These are phyloP conservation scores for Diphyllodes magnificus DNA, from an alignment of 2,113 vertebrate genomes.

Conservation along the genomic window DNA sequence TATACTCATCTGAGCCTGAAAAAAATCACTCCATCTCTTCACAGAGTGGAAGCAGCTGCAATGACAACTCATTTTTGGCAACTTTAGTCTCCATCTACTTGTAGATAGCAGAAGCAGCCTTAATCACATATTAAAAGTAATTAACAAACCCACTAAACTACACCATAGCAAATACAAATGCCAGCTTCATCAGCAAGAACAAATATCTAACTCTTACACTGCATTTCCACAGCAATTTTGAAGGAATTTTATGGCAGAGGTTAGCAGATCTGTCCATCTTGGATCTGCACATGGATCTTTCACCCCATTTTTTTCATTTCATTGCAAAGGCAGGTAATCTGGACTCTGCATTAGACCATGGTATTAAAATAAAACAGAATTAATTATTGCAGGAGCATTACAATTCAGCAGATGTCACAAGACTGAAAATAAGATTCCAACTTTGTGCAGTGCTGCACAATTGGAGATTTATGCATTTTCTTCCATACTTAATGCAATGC, in stretches of 20 bases:
- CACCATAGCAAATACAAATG: not conserved
- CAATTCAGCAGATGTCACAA: not conserved
- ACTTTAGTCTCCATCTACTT: not conserved
- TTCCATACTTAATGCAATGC: not conserved
- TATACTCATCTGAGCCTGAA: not conserved
- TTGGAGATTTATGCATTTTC: not conserved
- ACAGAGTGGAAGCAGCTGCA: conserved; percentile 55
- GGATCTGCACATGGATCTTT: not conserved
- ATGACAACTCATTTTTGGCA: conserved; percentile 41
- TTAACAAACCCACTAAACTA: conserved; percentile 21
- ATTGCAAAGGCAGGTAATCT: not conserved
- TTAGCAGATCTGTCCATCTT: not conserved
- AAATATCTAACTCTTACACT: not conserved
- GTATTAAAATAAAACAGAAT: not conserved
- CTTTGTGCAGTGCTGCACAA: not conserved
- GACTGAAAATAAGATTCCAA: not conserved
- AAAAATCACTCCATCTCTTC: conserved; percentile 7
- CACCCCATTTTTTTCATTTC: not conserved
- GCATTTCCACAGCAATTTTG: not conserved
- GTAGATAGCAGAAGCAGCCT: not conserved
- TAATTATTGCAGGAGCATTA: not conserved
- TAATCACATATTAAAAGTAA: conserved; percentile 22
- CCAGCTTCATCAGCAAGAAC: not conserved
- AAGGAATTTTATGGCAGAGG: not conserved
- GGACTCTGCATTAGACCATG: not conserved